Percentiles rank a stretch among this genome's conserved stretches.
phyloP scores from a whole-genome alignment of 2,888 invertebrate species.

The Trilocha varians region DNA sequence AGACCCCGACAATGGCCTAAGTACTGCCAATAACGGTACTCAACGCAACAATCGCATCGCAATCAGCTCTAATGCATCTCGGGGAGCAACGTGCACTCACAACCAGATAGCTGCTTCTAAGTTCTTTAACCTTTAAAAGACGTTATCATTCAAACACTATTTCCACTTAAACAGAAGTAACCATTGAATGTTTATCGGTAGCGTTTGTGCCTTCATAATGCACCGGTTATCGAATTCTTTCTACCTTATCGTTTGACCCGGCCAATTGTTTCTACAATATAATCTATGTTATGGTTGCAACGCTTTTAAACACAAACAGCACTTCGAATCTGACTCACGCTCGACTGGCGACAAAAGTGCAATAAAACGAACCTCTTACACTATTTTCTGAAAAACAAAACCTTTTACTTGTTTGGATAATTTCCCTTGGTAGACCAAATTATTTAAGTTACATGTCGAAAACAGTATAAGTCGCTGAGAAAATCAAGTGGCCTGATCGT shows the following conservation, averaged over 20 bases:
- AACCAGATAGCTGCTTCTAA: slow-evolving; percentile 20
- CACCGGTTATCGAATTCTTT: slow-evolving; percentile 47
- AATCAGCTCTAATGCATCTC: slow-evolving; percentile 51
- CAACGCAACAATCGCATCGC: slow-evolving; percentile 45
- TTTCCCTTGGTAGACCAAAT: too few relatives aligned
- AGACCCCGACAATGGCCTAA: slow-evolving; percentile 5
- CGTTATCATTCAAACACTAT: slow-evolving; percentile 37
- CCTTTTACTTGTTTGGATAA: too few relatives aligned
- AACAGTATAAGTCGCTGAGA: too few relatives aligned
- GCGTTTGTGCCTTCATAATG: slow-evolving; percentile 43
- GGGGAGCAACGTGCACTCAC: slow-evolving; percentile 36
- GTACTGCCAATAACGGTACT: slow-evolving; percentile 55
- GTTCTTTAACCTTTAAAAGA: slow-evolving; percentile 35
- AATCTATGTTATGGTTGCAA: slow-evolving; percentile 23
- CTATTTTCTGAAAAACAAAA: background rate
- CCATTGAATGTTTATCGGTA: slow-evolving; percentile 29
- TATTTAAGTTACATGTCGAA: too few relatives aligned
- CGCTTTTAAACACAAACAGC: background rate
- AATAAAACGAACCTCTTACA: background rate
- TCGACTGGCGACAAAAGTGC: background rate
- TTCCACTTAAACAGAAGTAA: slow-evolving; percentile 31
- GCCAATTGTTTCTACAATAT: slow-evolving; percentile 41
- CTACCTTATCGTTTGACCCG: slow-evolving; percentile 58
- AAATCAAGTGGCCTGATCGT: background rate
- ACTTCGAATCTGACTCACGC: background rate